These are phyloP conservation scores for Delia radicum DNA, from an alignment of 1,140 invertebrate genomes.

Conservation along the genomic window DNA sequence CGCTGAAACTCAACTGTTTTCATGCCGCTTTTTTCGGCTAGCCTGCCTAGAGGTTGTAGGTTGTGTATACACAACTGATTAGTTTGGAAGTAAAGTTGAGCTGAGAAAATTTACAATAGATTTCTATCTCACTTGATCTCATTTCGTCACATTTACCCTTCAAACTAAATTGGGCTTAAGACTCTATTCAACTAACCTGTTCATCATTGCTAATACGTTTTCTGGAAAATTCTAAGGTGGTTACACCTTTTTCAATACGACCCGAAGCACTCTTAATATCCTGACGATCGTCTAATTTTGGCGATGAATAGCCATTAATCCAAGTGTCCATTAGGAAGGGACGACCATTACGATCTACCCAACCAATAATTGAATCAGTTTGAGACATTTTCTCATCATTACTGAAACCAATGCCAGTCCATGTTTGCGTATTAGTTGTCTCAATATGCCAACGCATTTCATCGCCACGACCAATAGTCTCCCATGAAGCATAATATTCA, in stretches of 20 bases:
- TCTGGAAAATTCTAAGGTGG: constrained; percentile 77
- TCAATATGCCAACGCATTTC: constrained; percentile 84
- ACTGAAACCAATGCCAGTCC: constrained; percentile 94
- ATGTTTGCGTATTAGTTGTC: constrained; percentile 76
- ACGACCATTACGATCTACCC: constrained; percentile 76
- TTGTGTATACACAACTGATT: no score
- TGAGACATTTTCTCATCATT: constrained; percentile 77
- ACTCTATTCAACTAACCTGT: constrained; percentile 57
- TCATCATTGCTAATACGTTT: constrained; percentile 75
- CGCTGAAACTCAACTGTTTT: no score
- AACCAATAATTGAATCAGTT: constrained; percentile 71
- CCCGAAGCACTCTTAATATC: constrained; percentile 74
- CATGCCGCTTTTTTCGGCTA: no score
- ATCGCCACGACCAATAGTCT: constrained; percentile 73
- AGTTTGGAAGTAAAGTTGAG: no score
- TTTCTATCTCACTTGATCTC: no score
- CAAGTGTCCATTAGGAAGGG: constrained; percentile 87
- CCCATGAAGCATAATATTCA: constrained; percentile 84
- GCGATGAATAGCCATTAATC: constrained; percentile 76
- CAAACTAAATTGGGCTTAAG: no score
- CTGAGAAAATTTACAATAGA: no score
- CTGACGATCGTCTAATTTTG: constrained; percentile 74
- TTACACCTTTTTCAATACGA: constrained; percentile 72
- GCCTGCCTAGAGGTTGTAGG: no score
- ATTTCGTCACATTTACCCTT: no score